Evolutionary conservation across 1,140 invertebrate species (phyloP), one percentile per base, ranked within the genome.

Genomic region (Drosophila prosaltans): DNA sequence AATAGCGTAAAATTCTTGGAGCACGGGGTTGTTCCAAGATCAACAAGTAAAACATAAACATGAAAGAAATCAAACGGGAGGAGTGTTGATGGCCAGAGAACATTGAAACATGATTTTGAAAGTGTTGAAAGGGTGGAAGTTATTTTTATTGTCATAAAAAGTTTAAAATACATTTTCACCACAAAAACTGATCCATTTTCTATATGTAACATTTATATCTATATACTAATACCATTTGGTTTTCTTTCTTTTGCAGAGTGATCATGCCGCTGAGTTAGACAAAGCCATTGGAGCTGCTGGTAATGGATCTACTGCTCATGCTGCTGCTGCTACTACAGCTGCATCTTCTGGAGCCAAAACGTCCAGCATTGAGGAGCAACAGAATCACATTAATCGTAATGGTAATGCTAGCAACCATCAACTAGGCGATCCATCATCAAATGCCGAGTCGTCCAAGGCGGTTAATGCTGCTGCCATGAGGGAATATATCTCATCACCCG

Each of bases 401-500:
- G 61, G 74, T 16, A 61, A 58, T 26, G 74, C 72, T 21, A 68
- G 68, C n/a, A 86, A 77, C 60, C 68, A 71, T 55, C 57, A 54
- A 45, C 28, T 45, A 59, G 10, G 43, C 55, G 70, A 39, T 30
- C 75, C 7, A 2, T 9, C 8, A 10, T 51, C 21, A 24, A 51
- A 82, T 70, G 51, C 78, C 30, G 71, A 68, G 58, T 72, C 69
- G 10, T 77, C 81, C 10, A 61, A 69, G 16, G 69, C 71, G 62
- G 61, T 66, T 32, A 82, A 65, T 8, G 55, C 61, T 36, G 72
- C 64, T 5, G 74, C 70, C 28, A 73, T 74, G 16, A 70, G 90
- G 16, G 81, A 91, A 72, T 91, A 90, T 64, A 91, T 91, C 11
- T 90, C 91, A n/a, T 92, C 91, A 5, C 90, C 91, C 16, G 91